phyloP scores from a whole-genome alignment of 2,797 vertebrate genomes.

The Chloroceryle amazona region DNA sequence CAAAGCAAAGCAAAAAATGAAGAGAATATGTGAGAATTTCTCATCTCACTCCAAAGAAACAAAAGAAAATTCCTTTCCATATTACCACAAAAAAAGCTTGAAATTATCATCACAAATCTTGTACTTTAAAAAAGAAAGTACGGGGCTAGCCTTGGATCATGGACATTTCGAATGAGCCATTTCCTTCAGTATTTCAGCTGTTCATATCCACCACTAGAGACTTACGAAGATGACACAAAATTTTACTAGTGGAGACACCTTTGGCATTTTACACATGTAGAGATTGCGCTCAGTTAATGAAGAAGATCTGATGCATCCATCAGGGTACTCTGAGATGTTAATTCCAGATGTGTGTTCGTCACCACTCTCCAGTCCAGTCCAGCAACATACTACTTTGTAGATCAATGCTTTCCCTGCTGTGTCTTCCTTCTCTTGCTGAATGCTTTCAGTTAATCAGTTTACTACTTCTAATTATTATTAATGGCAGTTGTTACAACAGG shows the following conservation, averaged over 20 bases:
- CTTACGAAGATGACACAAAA: background rate
- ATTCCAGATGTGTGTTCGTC: background rate
- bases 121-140: background rate
- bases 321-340: background rate
- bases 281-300: rapidly evolving
- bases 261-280: background rate
- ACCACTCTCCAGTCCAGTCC: background rate
- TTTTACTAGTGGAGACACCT: background rate
- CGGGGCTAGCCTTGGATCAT: background rate
- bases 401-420: background rate
- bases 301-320: background rate
- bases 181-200: background rate
- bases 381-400: background rate
- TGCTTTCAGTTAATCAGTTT: background rate
- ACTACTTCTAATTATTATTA: background rate
- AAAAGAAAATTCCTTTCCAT: background rate
- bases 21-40: background rate
- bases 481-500: rapidly evolving
- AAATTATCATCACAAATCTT: background rate
- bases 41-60: background rate
- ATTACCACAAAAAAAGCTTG: background rate
- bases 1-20: background rate
- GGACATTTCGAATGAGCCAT: background rate
- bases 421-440: background rate
- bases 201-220: background rate